A percentile compares a stretch with the other conserved stretches of the same genome.
Evolutionary conservation across 1,140 invertebrate species (phyloP).

Genomic region (Drosophila busckii): DNA sequence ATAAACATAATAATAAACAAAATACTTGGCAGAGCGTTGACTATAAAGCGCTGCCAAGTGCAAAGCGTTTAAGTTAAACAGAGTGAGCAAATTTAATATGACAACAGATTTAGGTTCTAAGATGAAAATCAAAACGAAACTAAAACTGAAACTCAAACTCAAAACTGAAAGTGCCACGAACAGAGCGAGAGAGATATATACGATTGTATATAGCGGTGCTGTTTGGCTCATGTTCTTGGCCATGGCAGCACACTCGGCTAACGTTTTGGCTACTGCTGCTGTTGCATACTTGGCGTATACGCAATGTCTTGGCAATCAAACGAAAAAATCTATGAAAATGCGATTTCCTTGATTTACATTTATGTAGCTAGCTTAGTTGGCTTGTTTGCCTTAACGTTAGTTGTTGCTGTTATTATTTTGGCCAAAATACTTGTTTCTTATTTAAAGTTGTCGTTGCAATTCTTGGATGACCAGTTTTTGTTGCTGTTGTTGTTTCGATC

Average conservation of each 20-base stretch:
- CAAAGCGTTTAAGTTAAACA: conserved; percentile 63
- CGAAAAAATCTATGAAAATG: conserved; percentile 61
- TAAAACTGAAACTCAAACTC: conserved; percentile 22
- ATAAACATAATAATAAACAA: conserved; percentile 2
- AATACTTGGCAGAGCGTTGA: conserved; percentile 32
- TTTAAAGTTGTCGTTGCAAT: conserved; percentile 44
- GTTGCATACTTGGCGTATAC: conserved; percentile 55
- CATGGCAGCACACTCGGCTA: conserved; percentile 67
- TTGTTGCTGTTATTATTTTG: conserved; percentile 44
- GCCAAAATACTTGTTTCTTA: conserved; percentile 57
- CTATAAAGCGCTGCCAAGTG: conserved; percentile 56
- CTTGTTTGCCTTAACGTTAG: conserved; percentile 37
- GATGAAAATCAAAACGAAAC: conserved; percentile 48
- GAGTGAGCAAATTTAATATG: conserved; percentile 25
- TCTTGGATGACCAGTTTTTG: conserved; percentile 71
- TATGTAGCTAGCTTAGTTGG: conserved; percentile 34
- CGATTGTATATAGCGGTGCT: conserved; percentile 21
- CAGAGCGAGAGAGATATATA: neutral
- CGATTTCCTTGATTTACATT: conserved; percentile 72
- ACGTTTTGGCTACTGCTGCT: conserved; percentile 31
- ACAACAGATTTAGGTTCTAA: conserved; percentile 26
- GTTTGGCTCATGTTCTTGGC: conserved; percentile 61
- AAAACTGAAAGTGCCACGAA: conserved; percentile 30
- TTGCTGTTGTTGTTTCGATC: conserved; percentile 10
- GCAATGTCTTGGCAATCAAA: too few relatives aligned